phyloP scores from a whole-genome alignment of 2,888 invertebrate genomes.

The Melieria crassipennis region DNA sequence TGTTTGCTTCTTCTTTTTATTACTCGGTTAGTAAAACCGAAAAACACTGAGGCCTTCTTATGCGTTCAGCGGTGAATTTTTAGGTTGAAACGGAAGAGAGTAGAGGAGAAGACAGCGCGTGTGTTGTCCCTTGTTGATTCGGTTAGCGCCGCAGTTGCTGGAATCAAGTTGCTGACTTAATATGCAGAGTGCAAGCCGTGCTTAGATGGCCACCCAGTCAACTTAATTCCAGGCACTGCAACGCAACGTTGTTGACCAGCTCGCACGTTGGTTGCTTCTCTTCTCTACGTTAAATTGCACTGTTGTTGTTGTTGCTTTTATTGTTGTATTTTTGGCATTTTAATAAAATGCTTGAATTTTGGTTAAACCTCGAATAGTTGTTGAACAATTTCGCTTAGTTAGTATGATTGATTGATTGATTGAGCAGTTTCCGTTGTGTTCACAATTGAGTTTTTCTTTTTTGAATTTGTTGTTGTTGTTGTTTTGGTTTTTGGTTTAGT shows the following conservation, averaged over 20 bases:
- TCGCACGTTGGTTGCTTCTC: background rate
- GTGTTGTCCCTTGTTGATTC: slow-evolving; percentile 40
- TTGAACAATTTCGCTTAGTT: background rate
- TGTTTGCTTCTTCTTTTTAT: background rate
- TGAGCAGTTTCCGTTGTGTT: background rate
- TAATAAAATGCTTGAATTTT: background rate
- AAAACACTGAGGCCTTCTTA: background rate
- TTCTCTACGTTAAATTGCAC: background rate
- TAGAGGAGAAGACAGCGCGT: background rate
- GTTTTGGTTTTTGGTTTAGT: slow-evolving; percentile 14
- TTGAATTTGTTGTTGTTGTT: background rate
- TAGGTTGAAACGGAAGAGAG: background rate
- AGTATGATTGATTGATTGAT: slow-evolving; percentile 19
- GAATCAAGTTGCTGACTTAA: slow-evolving; percentile 67
- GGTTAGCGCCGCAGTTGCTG: slow-evolving; percentile 64
- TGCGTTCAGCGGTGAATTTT: background rate
- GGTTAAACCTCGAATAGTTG: no score
- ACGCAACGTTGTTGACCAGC: slow-evolving; percentile 44
- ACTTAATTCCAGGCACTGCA: slow-evolving; percentile 67
- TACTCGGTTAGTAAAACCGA: background rate
- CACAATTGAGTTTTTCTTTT: slow-evolving; percentile 4
- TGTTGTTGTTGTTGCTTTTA: background rate
- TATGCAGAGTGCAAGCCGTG: slow-evolving; percentile 58
- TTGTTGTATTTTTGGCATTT: background rate
- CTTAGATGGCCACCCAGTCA: slow-evolving; percentile 65